Evolutionary conservation across 2,797 vertebrate species (phyloP).

Genomic region (Ctenopoma kingsleyae): DNA sequence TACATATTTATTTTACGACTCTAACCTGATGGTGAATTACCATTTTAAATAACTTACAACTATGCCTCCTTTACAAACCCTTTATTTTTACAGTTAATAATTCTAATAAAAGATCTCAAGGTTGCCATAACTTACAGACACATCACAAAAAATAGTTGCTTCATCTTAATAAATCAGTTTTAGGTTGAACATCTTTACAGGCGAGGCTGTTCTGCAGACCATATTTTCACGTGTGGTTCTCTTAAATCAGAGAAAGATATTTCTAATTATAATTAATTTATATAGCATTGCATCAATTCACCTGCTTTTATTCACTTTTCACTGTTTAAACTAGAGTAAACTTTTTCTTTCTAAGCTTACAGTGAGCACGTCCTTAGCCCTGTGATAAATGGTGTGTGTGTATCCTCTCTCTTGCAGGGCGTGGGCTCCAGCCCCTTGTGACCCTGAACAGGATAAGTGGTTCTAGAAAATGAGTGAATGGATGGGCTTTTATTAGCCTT

Average conservation of each 20-base stretch:
- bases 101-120: background rate
- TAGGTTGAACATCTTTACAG: background rate
- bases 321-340: background rate
- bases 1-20: background rate
- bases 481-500: slow-evolving; percentile 43
- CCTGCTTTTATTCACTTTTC: background rate
- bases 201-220: background rate
- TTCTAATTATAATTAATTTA: slow-evolving; percentile 1
- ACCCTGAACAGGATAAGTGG: slow-evolving; percentile 31
- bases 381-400: slow-evolving; percentile 10
- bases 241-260: slow-evolving; percentile 9
- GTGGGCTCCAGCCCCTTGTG: slow-evolving; percentile 20
- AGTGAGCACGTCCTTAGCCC: background rate
- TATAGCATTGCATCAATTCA: background rate
- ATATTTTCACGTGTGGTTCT: too few relatives aligned
- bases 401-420: slow-evolving; percentile 18
- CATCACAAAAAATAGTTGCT: background rate
- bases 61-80: background rate
- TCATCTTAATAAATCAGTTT: background rate
- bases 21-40: background rate
- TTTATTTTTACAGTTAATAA: background rate
- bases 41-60: slow-evolving; percentile 2
- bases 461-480: slow-evolving; percentile 40
- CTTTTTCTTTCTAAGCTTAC: background rate
- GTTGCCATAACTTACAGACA: background rate